Conservation (phyloP, 2,113 vertebrate species). For the Scytalopus superciliaris region DNA sequence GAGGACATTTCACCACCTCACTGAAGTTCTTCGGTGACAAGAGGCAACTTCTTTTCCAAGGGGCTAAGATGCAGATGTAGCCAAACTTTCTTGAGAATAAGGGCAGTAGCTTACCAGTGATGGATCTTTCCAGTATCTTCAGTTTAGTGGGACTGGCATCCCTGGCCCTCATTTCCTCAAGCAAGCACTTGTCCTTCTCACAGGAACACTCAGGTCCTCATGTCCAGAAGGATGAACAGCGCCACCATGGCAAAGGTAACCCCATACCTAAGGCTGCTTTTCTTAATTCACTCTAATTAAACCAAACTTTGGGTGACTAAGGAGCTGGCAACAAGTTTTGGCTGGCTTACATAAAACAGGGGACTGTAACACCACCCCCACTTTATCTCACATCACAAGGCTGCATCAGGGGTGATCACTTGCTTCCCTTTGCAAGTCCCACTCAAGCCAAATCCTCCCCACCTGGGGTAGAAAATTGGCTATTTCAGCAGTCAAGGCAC, state of each 20-base stretch:
- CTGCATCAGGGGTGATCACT: background rate
- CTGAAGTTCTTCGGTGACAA: background rate
- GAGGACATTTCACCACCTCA: background rate
- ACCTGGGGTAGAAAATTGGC: background rate
- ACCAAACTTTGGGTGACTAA: background rate
- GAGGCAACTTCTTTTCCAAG: background rate
- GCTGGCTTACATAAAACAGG: background rate
- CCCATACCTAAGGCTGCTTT: background rate
- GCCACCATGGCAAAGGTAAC: accelerated
- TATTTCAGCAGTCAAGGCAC: background rate
- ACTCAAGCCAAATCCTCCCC: background rate
- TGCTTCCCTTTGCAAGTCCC: background rate
- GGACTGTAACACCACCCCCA: background rate
- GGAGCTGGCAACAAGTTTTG: background rate
- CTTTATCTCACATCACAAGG: background rate
- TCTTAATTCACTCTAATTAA: background rate
- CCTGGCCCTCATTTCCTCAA: background rate
- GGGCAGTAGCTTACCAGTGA: background rate
- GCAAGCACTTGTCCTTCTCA: background rate
- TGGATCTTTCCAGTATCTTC: background rate
- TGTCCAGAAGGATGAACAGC: background rate
- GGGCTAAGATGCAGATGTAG: background rate
- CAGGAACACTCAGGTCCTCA: background rate
- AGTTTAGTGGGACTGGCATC: background rate
- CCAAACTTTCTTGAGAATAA: background rate